These are phyloP conservation scores for Malthinus flaveolus DNA, from an alignment of 2,888 invertebrate species.

Conservation along the genomic window DNA sequence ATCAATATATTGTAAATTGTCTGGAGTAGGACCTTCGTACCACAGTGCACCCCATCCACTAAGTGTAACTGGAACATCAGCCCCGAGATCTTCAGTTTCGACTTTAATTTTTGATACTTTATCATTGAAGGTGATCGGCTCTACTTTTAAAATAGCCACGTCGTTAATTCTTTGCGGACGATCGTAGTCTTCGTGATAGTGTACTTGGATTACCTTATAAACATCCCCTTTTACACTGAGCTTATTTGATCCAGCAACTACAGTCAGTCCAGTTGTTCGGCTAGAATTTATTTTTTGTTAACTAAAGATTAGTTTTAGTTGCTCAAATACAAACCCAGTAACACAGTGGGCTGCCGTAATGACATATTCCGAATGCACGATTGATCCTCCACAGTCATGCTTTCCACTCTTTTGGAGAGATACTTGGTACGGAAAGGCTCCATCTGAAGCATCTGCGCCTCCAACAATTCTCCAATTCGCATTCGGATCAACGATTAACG, in stretches of 20 bases:
- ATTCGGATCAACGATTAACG: background rate
- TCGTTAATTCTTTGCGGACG: background rate
- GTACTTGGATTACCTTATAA: background rate
- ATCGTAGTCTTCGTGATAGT: background rate
- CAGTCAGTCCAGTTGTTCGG: background rate
- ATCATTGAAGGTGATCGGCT: background rate
- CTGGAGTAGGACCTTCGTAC: conserved; percentile 59
- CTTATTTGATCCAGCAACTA: background rate
- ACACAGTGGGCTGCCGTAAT: conserved; percentile 44
- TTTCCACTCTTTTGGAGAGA: conserved; percentile 29
- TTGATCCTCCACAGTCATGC: conserved; percentile 40
- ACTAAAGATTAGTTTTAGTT: no score
- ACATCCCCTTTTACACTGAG: background rate
- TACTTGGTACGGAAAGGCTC: conserved; percentile 38
- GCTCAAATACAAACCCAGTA: no score
- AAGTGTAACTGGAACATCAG: conserved; percentile 45
- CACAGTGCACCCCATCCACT: conserved; percentile 48
- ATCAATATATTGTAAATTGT: conserved; percentile 60
- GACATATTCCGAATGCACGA: conserved; percentile 32
- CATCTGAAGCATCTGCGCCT: conserved; percentile 26
- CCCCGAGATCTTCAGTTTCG: conserved; percentile 44
- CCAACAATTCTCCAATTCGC: conserved; percentile 24
- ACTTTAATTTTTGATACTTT: background rate
- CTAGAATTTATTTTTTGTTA: no score
- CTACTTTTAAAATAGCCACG: background rate